phyloP scores from a whole-genome alignment of 2,888 invertebrate genomes.

The Plebejus melissa region DNA sequence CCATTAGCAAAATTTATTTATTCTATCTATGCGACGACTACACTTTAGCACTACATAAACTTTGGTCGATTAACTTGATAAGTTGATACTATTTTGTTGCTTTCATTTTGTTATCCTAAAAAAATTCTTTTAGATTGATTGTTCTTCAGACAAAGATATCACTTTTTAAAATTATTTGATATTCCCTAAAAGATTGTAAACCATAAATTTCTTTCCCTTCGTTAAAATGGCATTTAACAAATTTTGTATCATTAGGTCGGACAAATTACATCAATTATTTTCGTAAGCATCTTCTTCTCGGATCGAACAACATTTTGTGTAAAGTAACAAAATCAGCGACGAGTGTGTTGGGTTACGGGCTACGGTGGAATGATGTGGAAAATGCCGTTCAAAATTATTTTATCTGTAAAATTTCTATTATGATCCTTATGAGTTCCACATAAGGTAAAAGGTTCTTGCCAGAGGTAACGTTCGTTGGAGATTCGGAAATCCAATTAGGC shows the following conservation, averaged over 20 bases:
- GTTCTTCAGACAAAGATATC: neutral
- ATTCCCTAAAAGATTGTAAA: neutral
- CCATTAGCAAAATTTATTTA: too few relatives aligned
- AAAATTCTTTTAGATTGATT: neutral
- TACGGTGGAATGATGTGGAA: conserved; percentile 32
- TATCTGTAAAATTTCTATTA: neutral
- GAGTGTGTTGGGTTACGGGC: conserved; percentile 24
- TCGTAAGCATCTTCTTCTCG: neutral
- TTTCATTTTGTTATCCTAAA: neutral
- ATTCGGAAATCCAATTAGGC: conserved; percentile 35
- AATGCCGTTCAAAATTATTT: conserved; percentile 19
- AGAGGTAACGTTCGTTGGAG: conserved; percentile 25
- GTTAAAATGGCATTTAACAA: neutral
- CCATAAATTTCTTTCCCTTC: neutral
- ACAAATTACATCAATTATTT: conserved; percentile 1
- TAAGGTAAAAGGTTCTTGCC: neutral
- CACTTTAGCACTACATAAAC: too few relatives aligned
- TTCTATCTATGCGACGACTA: too few relatives aligned
- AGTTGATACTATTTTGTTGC: neutral
- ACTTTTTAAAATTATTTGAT: too few relatives aligned
- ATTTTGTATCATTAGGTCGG: conserved; percentile 9
- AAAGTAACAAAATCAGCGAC: neutral
- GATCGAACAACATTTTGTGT: neutral
- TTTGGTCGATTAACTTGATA: neutral
- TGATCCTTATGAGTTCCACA: neutral